These are phyloP conservation scores for Coptotermes formosanus DNA, from an alignment of 1,140 invertebrate genomes.

Conservation along the genomic window DNA sequence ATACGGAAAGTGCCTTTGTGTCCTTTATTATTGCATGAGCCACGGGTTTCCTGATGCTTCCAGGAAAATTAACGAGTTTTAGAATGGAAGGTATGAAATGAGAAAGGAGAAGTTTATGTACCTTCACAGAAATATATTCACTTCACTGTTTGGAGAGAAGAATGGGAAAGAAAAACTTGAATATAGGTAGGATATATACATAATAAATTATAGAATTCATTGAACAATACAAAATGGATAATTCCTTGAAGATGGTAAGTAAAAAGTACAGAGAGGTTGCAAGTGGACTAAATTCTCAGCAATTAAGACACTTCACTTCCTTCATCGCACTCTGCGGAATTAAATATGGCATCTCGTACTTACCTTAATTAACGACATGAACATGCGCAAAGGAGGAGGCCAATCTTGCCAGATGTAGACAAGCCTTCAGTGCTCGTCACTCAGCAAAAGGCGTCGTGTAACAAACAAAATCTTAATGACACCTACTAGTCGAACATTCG, in stretches of 20 bases:
- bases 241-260: background rate
- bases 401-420: too few relatives aligned
- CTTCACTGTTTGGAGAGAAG: background rate
- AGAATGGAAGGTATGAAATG: background rate
- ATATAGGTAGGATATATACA: background rate
- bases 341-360: too few relatives aligned
- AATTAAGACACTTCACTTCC: too few relatives aligned
- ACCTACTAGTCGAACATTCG: too few relatives aligned
- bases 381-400: too few relatives aligned
- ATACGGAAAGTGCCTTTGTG: background rate
- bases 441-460: too few relatives aligned
- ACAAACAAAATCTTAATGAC: too few relatives aligned
- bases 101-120: background rate
- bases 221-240: background rate
- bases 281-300: background rate
- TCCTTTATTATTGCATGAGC: background rate
- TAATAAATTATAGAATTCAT: background rate
- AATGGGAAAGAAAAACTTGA: background rate
- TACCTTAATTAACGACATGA: too few relatives aligned
- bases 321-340: too few relatives aligned
- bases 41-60: background rate
- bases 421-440: too few relatives aligned
- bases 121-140: background rate
- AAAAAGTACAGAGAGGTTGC: background rate
- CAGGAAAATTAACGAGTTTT: constrained; percentile 17